Conservation (phyloP, 2,113 vertebrate genomes). For the Saguinus imperator region DNA sequence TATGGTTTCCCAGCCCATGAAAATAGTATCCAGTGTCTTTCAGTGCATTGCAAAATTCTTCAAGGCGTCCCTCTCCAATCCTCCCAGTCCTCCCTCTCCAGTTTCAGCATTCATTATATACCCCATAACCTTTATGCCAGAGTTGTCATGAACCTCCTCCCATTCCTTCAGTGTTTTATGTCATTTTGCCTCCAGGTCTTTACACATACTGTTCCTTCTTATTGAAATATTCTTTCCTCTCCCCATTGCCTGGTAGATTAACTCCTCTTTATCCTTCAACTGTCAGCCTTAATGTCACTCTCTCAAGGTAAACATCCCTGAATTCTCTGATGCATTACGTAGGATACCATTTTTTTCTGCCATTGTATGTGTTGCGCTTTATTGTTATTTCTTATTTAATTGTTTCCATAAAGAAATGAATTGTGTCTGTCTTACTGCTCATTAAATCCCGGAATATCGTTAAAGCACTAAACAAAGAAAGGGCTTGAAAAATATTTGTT, state of each 20-base stretch:
- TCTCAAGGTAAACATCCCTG: neutral
- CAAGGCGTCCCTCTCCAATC: neutral
- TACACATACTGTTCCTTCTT: neutral
- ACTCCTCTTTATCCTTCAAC: neutral
- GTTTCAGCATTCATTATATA: neutral
- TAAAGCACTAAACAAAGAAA: neutral
- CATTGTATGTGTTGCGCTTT: neutral
- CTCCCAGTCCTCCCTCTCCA: neutral
- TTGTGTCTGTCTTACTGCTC: neutral
- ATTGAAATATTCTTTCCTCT: neutral
- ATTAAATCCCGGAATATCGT: neutral
- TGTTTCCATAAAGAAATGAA: conserved; percentile 2
- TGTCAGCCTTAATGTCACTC: neutral
- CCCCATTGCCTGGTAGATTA: neutral
- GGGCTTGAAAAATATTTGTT: neutral
- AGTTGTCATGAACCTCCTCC: neutral
- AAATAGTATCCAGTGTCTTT: conserved; percentile 31
- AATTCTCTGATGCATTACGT: neutral
- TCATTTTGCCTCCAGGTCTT: neutral
- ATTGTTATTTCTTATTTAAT: neutral
- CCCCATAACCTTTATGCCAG: neutral
- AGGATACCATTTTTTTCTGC: neutral
- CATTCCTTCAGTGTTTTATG: neutral
- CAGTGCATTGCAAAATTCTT: conserved; percentile 20
- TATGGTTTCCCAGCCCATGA: neutral